A percentile compares a stretch with the other conserved stretches of the same genome.
Conservation (phyloP, 2,113 vertebrate species). For the Barbus barbus region DNA sequence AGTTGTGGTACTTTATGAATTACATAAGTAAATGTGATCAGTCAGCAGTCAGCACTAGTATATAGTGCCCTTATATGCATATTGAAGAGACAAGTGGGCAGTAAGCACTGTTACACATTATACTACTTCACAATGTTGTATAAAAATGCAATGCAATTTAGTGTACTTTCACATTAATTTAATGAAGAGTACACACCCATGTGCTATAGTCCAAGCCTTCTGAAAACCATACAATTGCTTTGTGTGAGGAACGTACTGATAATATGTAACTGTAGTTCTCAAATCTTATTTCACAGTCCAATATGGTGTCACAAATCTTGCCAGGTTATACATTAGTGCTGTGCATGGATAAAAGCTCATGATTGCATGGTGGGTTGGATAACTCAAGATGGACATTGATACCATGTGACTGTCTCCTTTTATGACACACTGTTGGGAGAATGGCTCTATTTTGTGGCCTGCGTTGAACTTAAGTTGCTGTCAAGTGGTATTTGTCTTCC, state of each 20-base stretch:
- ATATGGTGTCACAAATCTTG: neutral
- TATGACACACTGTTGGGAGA: neutral
- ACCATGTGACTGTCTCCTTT: neutral
- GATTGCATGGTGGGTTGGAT: no score
- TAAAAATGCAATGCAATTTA: neutral
- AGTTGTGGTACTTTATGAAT: neutral
- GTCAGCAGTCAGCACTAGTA: no score
- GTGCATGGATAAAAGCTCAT: no score
- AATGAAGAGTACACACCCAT: neutral
- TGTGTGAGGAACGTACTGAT: no score
- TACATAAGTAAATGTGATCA: neutral
- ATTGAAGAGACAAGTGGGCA: neutral
- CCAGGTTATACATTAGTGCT: neutral
- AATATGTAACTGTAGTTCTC: no score
- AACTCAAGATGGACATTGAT: neutral
- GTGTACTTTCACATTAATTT: neutral
- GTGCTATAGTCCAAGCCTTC: neutral
- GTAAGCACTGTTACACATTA: neutral
- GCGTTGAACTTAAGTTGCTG: neutral
- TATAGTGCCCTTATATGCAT: neutral
- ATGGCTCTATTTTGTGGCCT: neutral
- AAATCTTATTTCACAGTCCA: neutral
- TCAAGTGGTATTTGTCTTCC: neutral
- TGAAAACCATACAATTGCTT: no score
- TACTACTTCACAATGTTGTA: neutral